Evolutionary conservation across 2,797 vertebrate genomes (phyloP).

Genomic region (Oreortyx pictus): DNA sequence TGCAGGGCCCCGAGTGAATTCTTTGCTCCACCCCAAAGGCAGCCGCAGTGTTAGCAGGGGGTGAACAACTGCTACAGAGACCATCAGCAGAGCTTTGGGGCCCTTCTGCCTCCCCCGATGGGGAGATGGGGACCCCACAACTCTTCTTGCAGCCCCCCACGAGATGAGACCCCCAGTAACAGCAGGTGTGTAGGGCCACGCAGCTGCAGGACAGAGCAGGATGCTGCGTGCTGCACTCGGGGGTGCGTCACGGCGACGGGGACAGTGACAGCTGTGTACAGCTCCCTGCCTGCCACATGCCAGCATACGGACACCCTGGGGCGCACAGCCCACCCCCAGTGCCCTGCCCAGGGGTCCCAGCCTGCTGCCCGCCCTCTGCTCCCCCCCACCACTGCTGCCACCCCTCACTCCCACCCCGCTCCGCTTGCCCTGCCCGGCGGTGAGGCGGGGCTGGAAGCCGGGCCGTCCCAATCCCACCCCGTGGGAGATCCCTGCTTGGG

Average conservation of each 20-base stretch:
- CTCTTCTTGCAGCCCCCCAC: constrained; percentile 4
- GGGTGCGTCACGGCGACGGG: neutral
- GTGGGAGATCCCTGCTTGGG: neutral
- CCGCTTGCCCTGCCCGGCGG: neutral
- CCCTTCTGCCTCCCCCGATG: neutral
- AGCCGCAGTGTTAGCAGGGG: neutral
- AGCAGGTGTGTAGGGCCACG: neutral
- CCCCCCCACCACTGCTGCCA: neutral
- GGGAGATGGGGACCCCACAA: neutral
- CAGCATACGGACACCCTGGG: neutral
- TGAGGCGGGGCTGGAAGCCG: constrained; percentile 44
- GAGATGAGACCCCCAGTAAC: constrained; percentile 14
- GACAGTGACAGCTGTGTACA: neutral
- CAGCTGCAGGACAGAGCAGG: neutral
- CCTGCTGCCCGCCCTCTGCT: neutral
- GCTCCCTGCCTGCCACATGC: neutral
- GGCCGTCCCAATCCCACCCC: neutral
- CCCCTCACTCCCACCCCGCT: fast-evolving
- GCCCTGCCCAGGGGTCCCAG: neutral
- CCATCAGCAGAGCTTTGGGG: constrained; percentile 49
- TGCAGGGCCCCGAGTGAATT: neutral
- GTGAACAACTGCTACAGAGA: constrained; percentile 55
- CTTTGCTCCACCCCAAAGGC: constrained; percentile 48
- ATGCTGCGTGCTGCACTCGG: neutral
- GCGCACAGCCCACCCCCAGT: neutral